A percentile compares a stretch with the other conserved stretches of the same genome.
Evolutionary conservation across 1,140 invertebrate species (phyloP).

Genomic region (Drosophila pandora): DNA sequence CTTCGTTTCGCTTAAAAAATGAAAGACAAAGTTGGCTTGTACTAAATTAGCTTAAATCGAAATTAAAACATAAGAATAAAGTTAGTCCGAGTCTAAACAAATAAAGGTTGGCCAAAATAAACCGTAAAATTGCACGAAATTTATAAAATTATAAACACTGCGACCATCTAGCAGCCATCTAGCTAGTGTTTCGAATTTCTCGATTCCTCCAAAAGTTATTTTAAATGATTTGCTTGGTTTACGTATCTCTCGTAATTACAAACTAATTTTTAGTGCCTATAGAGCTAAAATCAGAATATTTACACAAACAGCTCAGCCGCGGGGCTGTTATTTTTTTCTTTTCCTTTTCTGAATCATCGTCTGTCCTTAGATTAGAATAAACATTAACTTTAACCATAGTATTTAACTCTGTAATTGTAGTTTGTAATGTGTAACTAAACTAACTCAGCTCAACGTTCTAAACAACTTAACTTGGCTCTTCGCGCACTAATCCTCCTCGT

Average conservation of each 20-base stretch:
- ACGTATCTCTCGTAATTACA: constrained; percentile 71
- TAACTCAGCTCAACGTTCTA: constrained; percentile 75
- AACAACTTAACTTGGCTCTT: constrained; percentile 30
- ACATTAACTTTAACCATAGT: constrained; percentile 43
- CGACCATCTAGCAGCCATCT: constrained; percentile 38
- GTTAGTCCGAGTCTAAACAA: background rate
- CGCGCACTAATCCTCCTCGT: background rate
- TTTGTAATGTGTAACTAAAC: constrained; percentile 54
- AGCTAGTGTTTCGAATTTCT: constrained; percentile 19
- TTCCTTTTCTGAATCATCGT: constrained; percentile 33
- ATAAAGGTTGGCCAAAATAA: constrained; percentile 9
- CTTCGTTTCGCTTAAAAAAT: constrained; percentile 77
- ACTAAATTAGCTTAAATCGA: constrained; percentile 52
- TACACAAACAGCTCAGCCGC: constrained; percentile 34
- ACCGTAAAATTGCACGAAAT: constrained; percentile 64
- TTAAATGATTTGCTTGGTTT: constrained; percentile 61
- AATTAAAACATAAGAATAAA: constrained; percentile 35
- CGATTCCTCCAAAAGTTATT: constrained; percentile 14
- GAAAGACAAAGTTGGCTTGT: constrained; percentile 56
- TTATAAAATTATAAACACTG: constrained; percentile 44
- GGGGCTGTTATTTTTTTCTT: constrained; percentile 8
- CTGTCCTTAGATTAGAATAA: constrained; percentile 56
- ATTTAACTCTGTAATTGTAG: background rate
- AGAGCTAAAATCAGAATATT: constrained; percentile 47
- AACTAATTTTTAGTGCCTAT: constrained; percentile 59